Evolutionary conservation across 2,113 vertebrate species (phyloP), one percentile per base, ranked within the genome.

Genomic region (Paratilapia polleni): DNA sequence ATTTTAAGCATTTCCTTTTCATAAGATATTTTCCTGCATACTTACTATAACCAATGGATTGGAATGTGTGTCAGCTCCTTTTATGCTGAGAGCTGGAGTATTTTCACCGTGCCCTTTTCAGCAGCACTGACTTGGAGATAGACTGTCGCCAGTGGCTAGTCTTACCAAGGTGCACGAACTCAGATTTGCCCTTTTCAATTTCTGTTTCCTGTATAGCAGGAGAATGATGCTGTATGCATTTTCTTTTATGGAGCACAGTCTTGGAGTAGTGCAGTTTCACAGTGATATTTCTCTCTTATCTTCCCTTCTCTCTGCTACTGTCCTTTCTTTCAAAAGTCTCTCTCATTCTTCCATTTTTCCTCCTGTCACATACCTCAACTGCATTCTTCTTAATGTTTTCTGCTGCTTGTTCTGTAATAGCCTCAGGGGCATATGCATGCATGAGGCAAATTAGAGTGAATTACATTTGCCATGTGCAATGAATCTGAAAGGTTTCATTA

Each of bases 111-210:
- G 94, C 93, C 94, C 94, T 95, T 95, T 95, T 94, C 93, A 93
- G 87, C 91, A 85, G 89, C 84, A 63, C 77, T 52, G 87, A 92
- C 77, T 88, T 88, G 85, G 64, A 94, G 92, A 93, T 93, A 92
- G 93, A 90, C 90, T 92, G 93, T 94, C 90, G 93, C 94, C 94
- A 91, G 11, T 92, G 92, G 94, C 93, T 88, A 94, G 88, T 93
- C 89, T 87, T 92, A 89, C 89, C 85, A 90, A 94, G 93, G 93
- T 94, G 91, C 88, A 78, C 66, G 34, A 91, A 91, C 93, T 92
- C 92, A 89, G 88, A 91, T 91, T 91, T 95, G 93, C 93, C 94
- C 94, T 94, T 95, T 95, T 95, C 94, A 94, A 87, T 93, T 94
- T 92, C 86, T 84, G 82, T 93, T 94, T 90, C 90, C 84, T 91